phyloP scores from a whole-genome alignment of 2,797 vertebrate species.

The Sebastes flavidus region DNA sequence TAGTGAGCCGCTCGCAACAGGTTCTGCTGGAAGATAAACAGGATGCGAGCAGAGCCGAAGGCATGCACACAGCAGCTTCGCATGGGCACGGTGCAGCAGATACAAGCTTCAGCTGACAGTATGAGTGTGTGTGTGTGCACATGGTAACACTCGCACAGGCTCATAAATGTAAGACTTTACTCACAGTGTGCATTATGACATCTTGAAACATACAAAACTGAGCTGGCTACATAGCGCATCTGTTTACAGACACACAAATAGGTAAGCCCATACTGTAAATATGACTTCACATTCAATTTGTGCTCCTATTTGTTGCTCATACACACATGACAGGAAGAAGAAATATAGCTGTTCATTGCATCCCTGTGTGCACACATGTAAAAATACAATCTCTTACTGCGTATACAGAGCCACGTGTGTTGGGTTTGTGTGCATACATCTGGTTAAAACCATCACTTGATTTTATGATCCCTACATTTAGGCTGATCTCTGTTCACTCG shows the following conservation, averaged over 20 bases:
- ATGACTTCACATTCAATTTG: not conserved
- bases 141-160: not conserved
- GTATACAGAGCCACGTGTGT: not conserved
- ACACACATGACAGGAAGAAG: not conserved
- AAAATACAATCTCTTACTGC: not conserved
- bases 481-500: not conserved
- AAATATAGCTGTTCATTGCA: too few relatives aligned
- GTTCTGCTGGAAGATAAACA: conserved; percentile 74
- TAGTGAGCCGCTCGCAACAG: conserved; percentile 73
- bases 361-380: too few relatives aligned
- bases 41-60: conserved; percentile 45
- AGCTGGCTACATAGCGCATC: not conserved
- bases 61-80: conserved; percentile 20
- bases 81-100: not conserved
- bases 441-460: not conserved
- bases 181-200: not conserved
- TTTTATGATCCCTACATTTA: not conserved
- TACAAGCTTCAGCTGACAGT: not conserved
- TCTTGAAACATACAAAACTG: not conserved
- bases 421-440: not conserved
- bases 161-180: not conserved
- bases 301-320: not conserved
- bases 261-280: not conserved
- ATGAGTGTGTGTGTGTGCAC: not conserved
- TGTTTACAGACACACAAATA: not conserved